These are phyloP conservation scores for Ranitomeya variabilis DNA, from an alignment of 2,113 vertebrate species.

Conservation along the genomic window DNA sequence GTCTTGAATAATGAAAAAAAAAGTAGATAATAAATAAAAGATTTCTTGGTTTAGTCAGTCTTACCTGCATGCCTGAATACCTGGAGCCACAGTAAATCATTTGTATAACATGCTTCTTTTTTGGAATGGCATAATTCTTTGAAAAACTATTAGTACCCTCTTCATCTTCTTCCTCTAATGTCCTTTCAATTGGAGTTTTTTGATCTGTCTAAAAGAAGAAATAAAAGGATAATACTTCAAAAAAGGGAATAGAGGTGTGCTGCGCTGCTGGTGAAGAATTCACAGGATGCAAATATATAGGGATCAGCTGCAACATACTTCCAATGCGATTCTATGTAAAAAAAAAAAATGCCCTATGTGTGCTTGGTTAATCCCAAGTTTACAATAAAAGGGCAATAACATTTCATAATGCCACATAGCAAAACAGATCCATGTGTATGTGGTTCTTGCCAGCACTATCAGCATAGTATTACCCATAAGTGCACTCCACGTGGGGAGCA, in stretches of 20 bases:
- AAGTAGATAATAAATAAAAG: too few species aligned
- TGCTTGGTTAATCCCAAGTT: too few species aligned
- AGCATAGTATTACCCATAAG: background rate
- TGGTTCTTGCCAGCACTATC: background rate
- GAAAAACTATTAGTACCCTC: background rate
- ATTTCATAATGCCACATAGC: background rate
- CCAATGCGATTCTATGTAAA: too few species aligned
- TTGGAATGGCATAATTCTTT: background rate
- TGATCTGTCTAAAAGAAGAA: background rate
- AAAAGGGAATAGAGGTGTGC: too few species aligned
- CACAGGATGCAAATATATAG: too few species aligned
- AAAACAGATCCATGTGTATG: background rate
- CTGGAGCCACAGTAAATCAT: constrained; percentile 47
- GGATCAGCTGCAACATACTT: too few species aligned
- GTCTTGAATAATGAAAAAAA: background rate
- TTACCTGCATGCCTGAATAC: constrained; percentile 54
- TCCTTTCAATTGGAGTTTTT: background rate
- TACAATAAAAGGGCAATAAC: background rate
- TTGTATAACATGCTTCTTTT: constrained; percentile 44
- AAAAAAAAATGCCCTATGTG: too few species aligned
- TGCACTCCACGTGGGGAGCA: too few species aligned
- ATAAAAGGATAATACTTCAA: too few species aligned
- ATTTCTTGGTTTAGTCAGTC: too few species aligned
- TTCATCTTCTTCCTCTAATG: background rate
- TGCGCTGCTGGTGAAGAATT: too few species aligned